phyloP scores from a whole-genome alignment of 2,113 vertebrate species.

The Pseudonaja textilis region DNA sequence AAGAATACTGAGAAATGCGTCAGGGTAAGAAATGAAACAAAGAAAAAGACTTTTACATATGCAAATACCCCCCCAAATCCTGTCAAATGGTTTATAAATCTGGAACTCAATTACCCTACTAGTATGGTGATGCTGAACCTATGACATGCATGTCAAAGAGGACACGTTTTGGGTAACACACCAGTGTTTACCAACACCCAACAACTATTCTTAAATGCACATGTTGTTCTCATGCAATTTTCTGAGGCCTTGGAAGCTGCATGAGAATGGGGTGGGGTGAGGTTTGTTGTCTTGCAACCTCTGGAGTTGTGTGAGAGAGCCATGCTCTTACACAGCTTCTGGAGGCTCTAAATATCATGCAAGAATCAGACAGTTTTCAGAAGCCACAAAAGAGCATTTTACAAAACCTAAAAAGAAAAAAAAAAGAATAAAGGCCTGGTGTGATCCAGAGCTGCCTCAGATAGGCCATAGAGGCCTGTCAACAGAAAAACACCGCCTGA shows the following conservation, averaged over 20 bases:
- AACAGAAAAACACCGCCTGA: neutral
- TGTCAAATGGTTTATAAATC: neutral
- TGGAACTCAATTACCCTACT: neutral
- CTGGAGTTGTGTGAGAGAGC: neutral
- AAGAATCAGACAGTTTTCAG: neutral
- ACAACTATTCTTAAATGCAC: neutral
- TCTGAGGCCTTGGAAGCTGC: neutral
- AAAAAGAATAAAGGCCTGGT: neutral
- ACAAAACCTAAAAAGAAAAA: neutral
- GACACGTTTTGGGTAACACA: neutral
- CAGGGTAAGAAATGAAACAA: neutral
- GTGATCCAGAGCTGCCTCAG: neutral
- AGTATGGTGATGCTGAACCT: neutral
- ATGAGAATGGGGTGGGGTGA: neutral
- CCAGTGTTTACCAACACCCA: neutral
- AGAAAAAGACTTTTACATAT: neutral
- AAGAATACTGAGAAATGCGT: neutral
- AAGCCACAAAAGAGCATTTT: neutral
- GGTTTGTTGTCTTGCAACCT: neutral
- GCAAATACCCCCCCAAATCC: neutral
- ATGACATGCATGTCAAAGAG: neutral
- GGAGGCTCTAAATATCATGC: neutral
- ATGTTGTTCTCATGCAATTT: neutral
- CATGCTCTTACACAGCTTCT: neutral
- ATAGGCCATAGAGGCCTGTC: neutral